phyloP scores from a whole-genome alignment of 2,113 vertebrate genomes.

The Muntiacus reevesi region DNA sequence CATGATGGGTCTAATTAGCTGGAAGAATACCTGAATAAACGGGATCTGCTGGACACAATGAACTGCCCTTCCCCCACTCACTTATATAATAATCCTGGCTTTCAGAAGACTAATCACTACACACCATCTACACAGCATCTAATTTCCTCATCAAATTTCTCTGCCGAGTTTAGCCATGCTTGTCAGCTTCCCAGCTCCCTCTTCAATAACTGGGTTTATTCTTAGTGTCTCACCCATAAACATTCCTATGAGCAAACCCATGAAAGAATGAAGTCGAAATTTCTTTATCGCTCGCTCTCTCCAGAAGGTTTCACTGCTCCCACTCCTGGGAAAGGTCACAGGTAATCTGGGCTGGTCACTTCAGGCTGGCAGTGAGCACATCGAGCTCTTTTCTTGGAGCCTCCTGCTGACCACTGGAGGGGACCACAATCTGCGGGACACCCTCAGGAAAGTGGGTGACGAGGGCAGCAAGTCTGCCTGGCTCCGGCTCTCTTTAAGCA shows the following conservation, averaged over 20 bases:
- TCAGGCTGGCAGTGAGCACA: constrained; percentile 71
- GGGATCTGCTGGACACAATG: constrained; percentile 79
- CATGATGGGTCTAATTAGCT: constrained; percentile 80
- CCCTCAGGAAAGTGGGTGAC: background rate
- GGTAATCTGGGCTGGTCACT: constrained; percentile 80
- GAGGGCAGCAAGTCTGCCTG: background rate
- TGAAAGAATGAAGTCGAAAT: constrained; percentile 85
- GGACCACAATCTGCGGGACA: constrained; percentile 10
- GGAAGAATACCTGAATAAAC: constrained; percentile 79
- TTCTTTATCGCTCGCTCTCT: constrained; percentile 82
- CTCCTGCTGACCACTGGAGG: constrained; percentile 76
- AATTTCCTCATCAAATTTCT: constrained; percentile 91
- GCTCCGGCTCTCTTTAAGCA: background rate
- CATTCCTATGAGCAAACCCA: constrained; percentile 87
- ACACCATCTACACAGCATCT: constrained; percentile 87
- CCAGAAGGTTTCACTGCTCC: constrained; percentile 75
- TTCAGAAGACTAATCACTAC: constrained; percentile 87
- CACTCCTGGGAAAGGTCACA: constrained; percentile 86
- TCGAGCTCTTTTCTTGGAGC: constrained; percentile 76
- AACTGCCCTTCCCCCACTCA: constrained; percentile 74
- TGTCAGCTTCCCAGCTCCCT: constrained; percentile 87
- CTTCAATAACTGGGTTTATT: constrained; percentile 87
- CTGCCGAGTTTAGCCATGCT: constrained; percentile 84
- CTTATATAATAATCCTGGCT: constrained; percentile 87
- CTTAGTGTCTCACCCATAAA: constrained; percentile 83